Evolutionary conservation across 2,113 vertebrate genomes (phyloP).

Genomic region (Cynoglossus semilaevis): DNA sequence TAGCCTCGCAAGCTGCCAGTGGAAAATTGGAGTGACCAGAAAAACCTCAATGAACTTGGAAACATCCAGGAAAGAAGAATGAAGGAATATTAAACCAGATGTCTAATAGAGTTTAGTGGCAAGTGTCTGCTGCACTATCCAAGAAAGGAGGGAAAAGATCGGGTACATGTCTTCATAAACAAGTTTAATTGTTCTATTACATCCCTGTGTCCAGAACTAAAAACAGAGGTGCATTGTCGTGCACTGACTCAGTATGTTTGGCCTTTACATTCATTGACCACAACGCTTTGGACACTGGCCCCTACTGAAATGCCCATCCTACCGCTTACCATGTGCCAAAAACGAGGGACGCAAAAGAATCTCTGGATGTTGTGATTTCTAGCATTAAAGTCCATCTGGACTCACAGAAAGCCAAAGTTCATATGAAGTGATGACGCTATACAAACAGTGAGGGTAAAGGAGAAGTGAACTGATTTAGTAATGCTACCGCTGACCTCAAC

Average conservation of each 20-base stretch:
- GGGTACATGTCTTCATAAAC: conserved; percentile 46
- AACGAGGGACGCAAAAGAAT: conserved; percentile 55
- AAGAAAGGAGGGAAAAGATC: conserved; percentile 44
- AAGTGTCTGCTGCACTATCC: conserved; percentile 77
- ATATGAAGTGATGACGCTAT: conserved; percentile 55
- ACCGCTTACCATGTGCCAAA: conserved; percentile 49
- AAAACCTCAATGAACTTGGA: conserved; percentile 83
- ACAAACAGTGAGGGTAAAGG: conserved; percentile 31
- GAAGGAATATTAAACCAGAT: conserved; percentile 81
- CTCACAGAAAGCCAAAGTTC: conserved; percentile 63
- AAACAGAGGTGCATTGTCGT: conserved; percentile 21
- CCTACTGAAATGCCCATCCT: conserved; percentile 36
- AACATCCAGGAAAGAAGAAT: conserved; percentile 74
- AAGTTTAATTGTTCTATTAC: conserved; percentile 10
- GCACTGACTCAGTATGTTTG: conserved; percentile 37
- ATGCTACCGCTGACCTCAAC: conserved; percentile 52
- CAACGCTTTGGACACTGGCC: conserved; percentile 50
- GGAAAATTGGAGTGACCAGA: conserved; percentile 82
- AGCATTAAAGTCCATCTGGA: conserved; percentile 62
- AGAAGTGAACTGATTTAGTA: conserved; percentile 43
- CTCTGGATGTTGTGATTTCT: conserved; percentile 63
- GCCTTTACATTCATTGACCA: conserved; percentile 56
- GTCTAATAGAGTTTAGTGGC: conserved; percentile 81
- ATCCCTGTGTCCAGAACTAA: conserved; percentile 13
- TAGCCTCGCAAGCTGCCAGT: conserved; percentile 79